Base-by-base conservation (phyloP, 64 coral and sea anemone species). In the Montipora foliosa region DNA sequence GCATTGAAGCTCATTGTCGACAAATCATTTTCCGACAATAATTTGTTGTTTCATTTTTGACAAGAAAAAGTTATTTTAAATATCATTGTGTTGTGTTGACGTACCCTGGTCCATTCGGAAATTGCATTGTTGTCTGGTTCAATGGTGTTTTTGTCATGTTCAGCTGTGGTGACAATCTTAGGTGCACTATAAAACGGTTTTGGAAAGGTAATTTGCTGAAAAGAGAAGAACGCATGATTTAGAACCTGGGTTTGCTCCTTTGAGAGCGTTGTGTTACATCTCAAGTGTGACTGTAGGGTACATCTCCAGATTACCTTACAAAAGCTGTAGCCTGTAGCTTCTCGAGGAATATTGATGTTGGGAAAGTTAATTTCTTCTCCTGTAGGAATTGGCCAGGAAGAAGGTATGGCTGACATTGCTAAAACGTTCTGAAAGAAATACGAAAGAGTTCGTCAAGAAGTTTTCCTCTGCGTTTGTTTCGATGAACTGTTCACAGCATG, bases 101-200 rank as follows among this genome's bases (percentile, higher is more conserved):
- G 70, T 67, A 96, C 95, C 85, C 88, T 87, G 0, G 89, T 55
- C 95, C 95, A 96, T 78, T 96, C 90, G 4, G 95, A 75, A 59
- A 96, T 96, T 10, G 92, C 95, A 66, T 96, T 95, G 82, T 91
- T 77, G 60, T 95, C 89, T 1, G 94, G 89, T 49, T 95, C 67
- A 49, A 87, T 66, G 5, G 76, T 87, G 25, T 80, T n/a, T 19
- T 89, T 90, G 72, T 86, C 94, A 64, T 95, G 94, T 62, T 60
- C 84, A 7, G 94, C 89, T 67, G 75, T 91, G 45, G 94, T 87
- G 64, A 95, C 87, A 10, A 95, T 61, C 10, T 83, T 64, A 25
- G 94, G 94, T n/a, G 44, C 47, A 16, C 5, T 83, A 88, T 95
- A 95, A 74, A 87, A 95, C 10, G 80, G 90, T 21, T 25, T 29